A percentile compares a stretch with the other conserved stretches of the same genome.
Conservation (phyloP, 2,888 invertebrate genomes). For the Cataglyphis rosenhaueri region DNA sequence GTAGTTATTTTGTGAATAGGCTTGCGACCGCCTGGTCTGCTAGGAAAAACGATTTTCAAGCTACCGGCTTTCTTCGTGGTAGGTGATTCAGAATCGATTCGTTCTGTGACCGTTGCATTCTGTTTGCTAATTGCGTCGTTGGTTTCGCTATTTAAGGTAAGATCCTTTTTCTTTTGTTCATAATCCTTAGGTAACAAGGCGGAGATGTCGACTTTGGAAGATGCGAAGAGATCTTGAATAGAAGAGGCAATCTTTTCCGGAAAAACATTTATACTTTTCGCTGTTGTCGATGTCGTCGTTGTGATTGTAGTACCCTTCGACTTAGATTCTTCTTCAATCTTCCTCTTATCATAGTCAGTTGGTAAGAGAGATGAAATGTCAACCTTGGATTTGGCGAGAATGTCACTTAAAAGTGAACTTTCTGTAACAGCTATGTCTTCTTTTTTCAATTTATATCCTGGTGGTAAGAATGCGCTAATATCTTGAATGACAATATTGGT, state of each 20-base stretch:
- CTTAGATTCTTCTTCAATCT: conserved; percentile 46
- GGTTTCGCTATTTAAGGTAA: conserved; percentile 19
- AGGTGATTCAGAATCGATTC: conserved; percentile 85
- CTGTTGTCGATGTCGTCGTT: conserved; percentile 50
- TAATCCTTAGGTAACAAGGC: conserved; percentile 87
- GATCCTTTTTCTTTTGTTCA: conserved; percentile 83
- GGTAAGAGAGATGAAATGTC: conserved; percentile 89
- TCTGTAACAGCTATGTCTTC: conserved; percentile 83
- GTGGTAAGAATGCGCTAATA: conserved; percentile 89
- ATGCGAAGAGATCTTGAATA: conserved; percentile 82
- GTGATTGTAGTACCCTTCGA: not conserved
- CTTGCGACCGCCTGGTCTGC: conserved; percentile 90
- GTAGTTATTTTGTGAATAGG: conserved; percentile 88
- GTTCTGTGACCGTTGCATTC: conserved; percentile 76
- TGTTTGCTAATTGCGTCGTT: conserved; percentile 18
- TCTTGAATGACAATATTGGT: conserved; percentile 81
- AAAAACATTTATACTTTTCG: conserved; percentile 11
- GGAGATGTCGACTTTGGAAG: conserved; percentile 83
- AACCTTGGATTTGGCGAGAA: conserved; percentile 81
- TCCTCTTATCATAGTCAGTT: conserved; percentile 87
- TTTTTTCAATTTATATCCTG: conserved; percentile 88
- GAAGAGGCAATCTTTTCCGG: conserved; percentile 62
- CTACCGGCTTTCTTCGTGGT: conserved; percentile 82
- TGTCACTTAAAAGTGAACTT: conserved; percentile 81
- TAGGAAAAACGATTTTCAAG: conserved; percentile 92